These are phyloP conservation scores for Drosophila neotestacea DNA, from an alignment of 2,888 invertebrate species.

Conservation along the genomic window DNA sequence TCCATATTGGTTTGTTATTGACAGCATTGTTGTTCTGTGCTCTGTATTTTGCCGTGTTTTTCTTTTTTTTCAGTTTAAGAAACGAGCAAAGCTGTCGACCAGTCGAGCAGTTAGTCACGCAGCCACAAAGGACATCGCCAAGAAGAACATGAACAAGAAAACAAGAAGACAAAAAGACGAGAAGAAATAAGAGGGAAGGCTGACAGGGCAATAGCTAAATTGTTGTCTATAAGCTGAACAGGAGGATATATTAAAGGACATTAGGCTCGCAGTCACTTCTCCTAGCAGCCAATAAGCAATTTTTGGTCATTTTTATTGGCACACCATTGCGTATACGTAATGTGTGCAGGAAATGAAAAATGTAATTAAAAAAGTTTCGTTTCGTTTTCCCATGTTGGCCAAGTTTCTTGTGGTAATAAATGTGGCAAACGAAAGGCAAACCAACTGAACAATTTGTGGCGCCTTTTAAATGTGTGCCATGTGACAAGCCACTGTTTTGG, in stretches of 20 bases:
- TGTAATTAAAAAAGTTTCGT: slow-evolving; percentile 75
- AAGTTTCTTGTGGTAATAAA: slow-evolving; percentile 39
- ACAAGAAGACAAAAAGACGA: background rate
- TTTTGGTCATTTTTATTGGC: slow-evolving; percentile 69
- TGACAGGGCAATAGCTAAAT: slow-evolving; percentile 58
- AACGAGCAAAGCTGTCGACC: slow-evolving; percentile 59
- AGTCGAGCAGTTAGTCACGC: slow-evolving; percentile 65
- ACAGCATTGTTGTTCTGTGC: slow-evolving; percentile 65
- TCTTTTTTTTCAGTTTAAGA: slow-evolving; percentile 36
- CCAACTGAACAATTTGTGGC: slow-evolving; percentile 61
- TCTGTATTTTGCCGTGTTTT: slow-evolving; percentile 38
- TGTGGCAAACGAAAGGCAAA: slow-evolving; percentile 30
- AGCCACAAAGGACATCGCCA: slow-evolving; percentile 51
- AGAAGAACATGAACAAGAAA: slow-evolving; percentile 2
- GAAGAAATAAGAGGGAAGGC: slow-evolving; percentile 12
- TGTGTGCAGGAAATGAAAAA: slow-evolving; percentile 73
- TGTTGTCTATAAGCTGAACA: slow-evolving; percentile 35
- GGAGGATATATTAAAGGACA: slow-evolving; percentile 56
- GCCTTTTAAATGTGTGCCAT: slow-evolving; percentile 60
- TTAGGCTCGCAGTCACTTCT: slow-evolving; percentile 47
- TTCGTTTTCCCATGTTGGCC: slow-evolving; percentile 34
- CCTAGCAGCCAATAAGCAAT: slow-evolving; percentile 55
- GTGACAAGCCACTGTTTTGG: slow-evolving; percentile 31
- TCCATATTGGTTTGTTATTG: slow-evolving; percentile 72
- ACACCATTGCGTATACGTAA: slow-evolving; percentile 63